Conservation (phyloP, 2,113 vertebrate species). For the Bufo bufo region DNA sequence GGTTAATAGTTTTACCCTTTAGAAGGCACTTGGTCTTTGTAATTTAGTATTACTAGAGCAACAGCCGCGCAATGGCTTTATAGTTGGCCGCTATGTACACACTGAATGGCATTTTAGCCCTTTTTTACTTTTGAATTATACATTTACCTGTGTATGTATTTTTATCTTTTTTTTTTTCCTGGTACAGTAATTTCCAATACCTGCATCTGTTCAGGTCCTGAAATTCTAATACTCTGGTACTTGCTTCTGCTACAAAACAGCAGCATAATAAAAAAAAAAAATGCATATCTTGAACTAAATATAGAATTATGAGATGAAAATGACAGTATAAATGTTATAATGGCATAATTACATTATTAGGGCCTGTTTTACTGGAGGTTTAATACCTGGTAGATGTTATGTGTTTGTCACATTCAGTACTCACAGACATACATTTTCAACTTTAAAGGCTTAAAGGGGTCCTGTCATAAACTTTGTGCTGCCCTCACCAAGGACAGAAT, state of each 20-base stretch:
- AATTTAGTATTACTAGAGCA: slow-evolving; percentile 19
- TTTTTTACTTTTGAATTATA: neutral
- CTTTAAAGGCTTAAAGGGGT: too few relatives aligned
- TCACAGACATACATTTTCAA: too few relatives aligned
- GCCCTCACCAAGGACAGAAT: too few relatives aligned
- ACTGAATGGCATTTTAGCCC: neutral
- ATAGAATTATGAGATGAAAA: too few relatives aligned
- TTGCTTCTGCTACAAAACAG: neutral
- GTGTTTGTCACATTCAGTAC: too few relatives aligned
- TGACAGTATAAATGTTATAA: too few relatives aligned
- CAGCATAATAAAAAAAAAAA: neutral
- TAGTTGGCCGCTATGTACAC: neutral
- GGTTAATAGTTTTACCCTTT: slow-evolving; percentile 30
- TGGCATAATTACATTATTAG: too few relatives aligned
- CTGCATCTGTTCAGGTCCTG: neutral
- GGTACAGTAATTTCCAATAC: neutral
- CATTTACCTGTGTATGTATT: too few relatives aligned
- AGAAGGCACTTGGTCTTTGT: neutral
- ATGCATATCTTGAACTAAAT: too few relatives aligned
- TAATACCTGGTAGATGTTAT: too few relatives aligned
- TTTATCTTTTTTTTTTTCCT: neutral
- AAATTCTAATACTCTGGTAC: neutral
- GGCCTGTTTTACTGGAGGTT: too few relatives aligned
- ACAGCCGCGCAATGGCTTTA: neutral
- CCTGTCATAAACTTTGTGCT: too few relatives aligned